These are phyloP conservation scores for Diplolepis rosae DNA, from an alignment of 2,888 invertebrate genomes.

Conservation along the genomic window DNA sequence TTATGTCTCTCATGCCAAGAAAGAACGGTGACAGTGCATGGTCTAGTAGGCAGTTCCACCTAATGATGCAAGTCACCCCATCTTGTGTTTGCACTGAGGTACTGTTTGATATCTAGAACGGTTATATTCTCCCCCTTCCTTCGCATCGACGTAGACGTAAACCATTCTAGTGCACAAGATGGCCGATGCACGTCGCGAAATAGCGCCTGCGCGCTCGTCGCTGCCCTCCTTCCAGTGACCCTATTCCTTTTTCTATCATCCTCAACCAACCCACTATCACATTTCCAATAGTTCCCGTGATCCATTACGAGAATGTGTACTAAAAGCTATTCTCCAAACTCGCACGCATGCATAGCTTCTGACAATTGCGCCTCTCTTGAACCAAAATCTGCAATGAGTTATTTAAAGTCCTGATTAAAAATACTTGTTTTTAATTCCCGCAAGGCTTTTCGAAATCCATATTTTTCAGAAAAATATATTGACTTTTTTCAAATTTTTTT, in stretches of 20 bases:
- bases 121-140: constrained; percentile 67
- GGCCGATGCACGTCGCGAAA: constrained; percentile 62
- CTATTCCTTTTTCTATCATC: constrained; percentile 42
- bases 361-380: not conserved
- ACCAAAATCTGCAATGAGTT: not conserved
- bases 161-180: constrained; percentile 62
- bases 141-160: constrained; percentile 37
- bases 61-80: constrained; percentile 54
- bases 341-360: not conserved
- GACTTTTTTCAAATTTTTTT: too few relatives aligned
- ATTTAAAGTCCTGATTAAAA: not conserved
- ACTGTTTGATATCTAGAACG: constrained; percentile 68
- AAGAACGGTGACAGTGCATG: not conserved
- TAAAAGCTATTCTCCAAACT: not conserved
- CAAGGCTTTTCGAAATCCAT: too few relatives aligned
- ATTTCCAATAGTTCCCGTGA: not conserved
- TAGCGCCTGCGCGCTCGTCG: constrained; percentile 64
- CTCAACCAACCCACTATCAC: constrained; percentile 41
- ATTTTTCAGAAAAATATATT: too few relatives aligned
- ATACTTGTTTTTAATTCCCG: too few relatives aligned
- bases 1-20: constrained; percentile 14
- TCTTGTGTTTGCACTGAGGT: constrained; percentile 67
- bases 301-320: not conserved
- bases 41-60: constrained; percentile 33
- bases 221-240: constrained; percentile 14